phyloP scores from a whole-genome alignment of 2,113 vertebrate species.

The Corvus hawaiiensis region DNA sequence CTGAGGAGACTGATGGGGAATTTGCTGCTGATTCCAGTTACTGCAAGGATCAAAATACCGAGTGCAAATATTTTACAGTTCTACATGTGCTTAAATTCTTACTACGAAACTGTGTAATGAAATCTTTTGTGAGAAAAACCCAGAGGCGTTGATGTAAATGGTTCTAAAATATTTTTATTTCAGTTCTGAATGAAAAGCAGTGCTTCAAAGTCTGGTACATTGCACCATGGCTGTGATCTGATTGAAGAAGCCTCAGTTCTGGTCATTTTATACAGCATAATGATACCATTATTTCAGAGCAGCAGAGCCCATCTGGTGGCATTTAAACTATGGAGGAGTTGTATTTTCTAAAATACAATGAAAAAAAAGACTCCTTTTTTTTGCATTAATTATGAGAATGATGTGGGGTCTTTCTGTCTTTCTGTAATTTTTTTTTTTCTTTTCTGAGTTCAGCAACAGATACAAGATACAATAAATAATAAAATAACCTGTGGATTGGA shows the following conservation, averaged over 20 bases:
- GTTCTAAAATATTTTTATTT: background rate
- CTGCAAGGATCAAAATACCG: background rate
- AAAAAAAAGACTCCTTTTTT: background rate
- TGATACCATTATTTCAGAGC: background rate
- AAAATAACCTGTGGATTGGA: background rate
- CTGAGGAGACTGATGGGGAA: background rate
- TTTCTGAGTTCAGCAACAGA: background rate
- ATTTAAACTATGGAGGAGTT: background rate
- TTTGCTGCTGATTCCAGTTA: background rate
- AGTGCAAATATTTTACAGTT: background rate
- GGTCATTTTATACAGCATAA: background rate
- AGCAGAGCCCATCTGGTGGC: background rate
- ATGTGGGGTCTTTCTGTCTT: background rate
- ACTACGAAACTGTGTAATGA: background rate
- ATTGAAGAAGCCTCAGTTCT: background rate
- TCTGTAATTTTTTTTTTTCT: background rate
- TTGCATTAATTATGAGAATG: background rate
- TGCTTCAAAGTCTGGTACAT: background rate
- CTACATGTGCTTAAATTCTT: background rate
- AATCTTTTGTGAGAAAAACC: background rate
- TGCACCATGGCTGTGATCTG: background rate
- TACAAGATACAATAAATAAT: background rate
- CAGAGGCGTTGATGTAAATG: background rate
- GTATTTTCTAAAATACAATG: background rate
- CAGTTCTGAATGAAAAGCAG: background rate